Base-by-base conservation (phyloP, 2,113 vertebrate genomes). In the Delphinus delphis region DNA sequence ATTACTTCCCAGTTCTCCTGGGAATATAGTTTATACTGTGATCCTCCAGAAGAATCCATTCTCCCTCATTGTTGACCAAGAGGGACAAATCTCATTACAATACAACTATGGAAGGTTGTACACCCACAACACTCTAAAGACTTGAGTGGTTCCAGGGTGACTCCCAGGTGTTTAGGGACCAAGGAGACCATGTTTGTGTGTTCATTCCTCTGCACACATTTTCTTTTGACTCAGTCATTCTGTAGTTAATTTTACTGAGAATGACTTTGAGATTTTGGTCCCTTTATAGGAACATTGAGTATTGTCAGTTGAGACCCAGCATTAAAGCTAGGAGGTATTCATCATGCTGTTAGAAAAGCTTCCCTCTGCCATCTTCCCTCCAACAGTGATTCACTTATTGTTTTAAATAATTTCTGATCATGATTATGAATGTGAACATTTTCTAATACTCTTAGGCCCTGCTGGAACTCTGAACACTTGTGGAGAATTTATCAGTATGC, bases 351-450 rank as follows among this genome's bases (percentile, higher is more conserved):
- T 93, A 58, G 68, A 83, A 97, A 97, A 67, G 82, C 71, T 70
- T 33, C 95, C 95, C 68, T 67, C 18, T 2, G 15, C 63, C 10
- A 31, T 3, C 0, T 31, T 20, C 14, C 80, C 0, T 38, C 41
- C 87, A 89, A 97, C 68, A 97, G 97, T 79, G 50, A 97, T 97
- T 90, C 38, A 73, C 31, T 97, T 92, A 95, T 65, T 65, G 38
- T 65, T 97, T 97, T 93, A 83, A 93, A 96, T 58, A 70, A 73
- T 97, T 93, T 96, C 84, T 97, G 95, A 97, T 98, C 67, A 68
- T 50, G 97, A 50, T 96, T 97, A 96, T 85, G 97, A 97, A 97
- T 98, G 92, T 94, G 86, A 70, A 82, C 74, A 0, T 53, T 95
- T 87, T 73, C 15, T 2, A 97, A 93, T 0, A 0, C 47, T 96